Base-by-base conservation (phyloP, 2,113 vertebrate species). In the Mirounga angustirostris region DNA sequence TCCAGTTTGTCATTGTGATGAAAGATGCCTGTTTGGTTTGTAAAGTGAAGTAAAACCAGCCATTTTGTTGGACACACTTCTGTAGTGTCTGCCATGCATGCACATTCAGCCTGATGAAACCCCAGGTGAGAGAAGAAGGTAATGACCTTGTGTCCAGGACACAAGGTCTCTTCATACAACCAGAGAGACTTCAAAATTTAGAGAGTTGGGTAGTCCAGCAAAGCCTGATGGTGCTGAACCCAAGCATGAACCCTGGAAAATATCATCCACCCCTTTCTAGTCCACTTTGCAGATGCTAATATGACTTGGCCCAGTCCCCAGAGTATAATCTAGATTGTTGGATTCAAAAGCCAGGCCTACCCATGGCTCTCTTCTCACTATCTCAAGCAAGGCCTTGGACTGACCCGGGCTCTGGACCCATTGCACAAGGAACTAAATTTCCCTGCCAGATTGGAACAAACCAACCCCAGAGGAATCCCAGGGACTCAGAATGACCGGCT, bases 211-310 rank as follows among this genome's bases (percentile, higher is more conserved):
- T 30, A 1, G 52, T 63, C 82, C 71, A 4, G 9, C 58, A 92
- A 80, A 82, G 26, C 61, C 65, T 80, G n/a, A 46, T 36, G 74
- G 18, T 95, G 7, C 67, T 13, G 18, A 92, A n/a, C 21, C 36
- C 52, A 84, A 84, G 11, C 6, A 13, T 36, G 65, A 95, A n/a
- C 58, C 80, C 46, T 73, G 22, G 69, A 91, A 95, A 91, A 86
- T 1, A 61, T 71, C 69, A 92, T 79, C 26, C 21, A 54, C 21
- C n/a, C 46, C 40, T 87, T 78, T 81, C 36, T 54, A 16, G 63
- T 88, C 67, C 71, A 93, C 15, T 83, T 88, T 9, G 18, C 91
- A 79, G 82, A 97, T 79, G 54, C 54, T 83, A 67, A 52, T 22
- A 63, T 2, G 65, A 83, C 74, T 85, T 81, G 9, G 36, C 67